Base-by-base conservation (phyloP, 1,140 invertebrate species). In the Battus philenor region DNA sequence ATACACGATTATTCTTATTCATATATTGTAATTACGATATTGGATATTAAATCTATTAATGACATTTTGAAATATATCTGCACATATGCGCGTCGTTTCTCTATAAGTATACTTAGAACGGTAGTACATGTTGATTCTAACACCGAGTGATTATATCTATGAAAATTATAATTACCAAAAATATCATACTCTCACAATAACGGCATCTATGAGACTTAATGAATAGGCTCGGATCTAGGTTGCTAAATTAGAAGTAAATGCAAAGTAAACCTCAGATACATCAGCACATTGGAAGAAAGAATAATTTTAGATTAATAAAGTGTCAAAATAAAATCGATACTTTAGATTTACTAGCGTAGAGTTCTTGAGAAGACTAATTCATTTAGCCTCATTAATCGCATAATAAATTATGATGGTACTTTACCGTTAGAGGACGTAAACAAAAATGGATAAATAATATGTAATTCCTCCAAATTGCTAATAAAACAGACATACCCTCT, bases 171-270 rank as follows among this genome's bases (percentile, higher is more conserved):
- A n/a, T n/a, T n/a, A n/a, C n/a, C n/a, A n/a, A n/a, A n/a, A n/a
- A n/a, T n/a, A n/a, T n/a, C n/a, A n/a, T 26, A 50, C 44, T 64
- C 61, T 68, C 64, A 68, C 60, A 64, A 62, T 44, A 50, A 57
- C 41, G 51, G 26, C 49, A 54, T 53, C 47, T 58, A 68, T 54
- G 41, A 52, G 46, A 44, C 13, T 30, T 61, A n/a, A n/a, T n/a
- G 43, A 63, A 61, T 59, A 68, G 67, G 68, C 67, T 72, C 67
- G 67, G 67, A 71, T 69, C 57, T 29, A 57, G 62, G 47, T 57
- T 12, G 61, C 54, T 71, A 64, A 70, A 67, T 59, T 56, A 61
- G 59, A 63, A 65, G 48, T 78, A 73, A 75, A 75, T 78, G 74
- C 74, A 73, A 75, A 68, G 54, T 36, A 65, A 63, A 55, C n/a